Percentiles rank a stretch among this genome's conserved stretches.
These are phyloP conservation scores for Lordiphosa fenestrarum DNA, from an alignment of 2,888 invertebrate genomes.

Conservation along the genomic window DNA sequence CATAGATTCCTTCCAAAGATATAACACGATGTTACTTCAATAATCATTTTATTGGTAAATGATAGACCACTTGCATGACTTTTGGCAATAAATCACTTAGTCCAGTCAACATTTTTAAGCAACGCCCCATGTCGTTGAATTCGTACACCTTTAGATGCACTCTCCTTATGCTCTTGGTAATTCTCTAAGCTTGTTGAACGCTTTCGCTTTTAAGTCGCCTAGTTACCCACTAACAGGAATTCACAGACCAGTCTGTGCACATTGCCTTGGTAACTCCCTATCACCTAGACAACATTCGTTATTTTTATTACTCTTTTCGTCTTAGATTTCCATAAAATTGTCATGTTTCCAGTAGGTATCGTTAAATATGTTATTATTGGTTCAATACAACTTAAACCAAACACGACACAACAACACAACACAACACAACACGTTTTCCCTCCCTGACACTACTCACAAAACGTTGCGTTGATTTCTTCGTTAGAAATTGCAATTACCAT, in stretches of 20 bases:
- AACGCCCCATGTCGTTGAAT: too few species aligned
- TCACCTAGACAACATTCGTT: constrained; percentile 24
- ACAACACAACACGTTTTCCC: neutral
- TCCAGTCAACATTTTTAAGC: too few species aligned
- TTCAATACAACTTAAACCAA: constrained; percentile 9
- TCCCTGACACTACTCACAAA: neutral
- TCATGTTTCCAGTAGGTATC: constrained; percentile 33
- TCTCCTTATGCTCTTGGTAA: too few species aligned
- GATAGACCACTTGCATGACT: too few species aligned
- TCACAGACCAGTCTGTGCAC: neutral
- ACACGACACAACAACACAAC: constrained; percentile 1
- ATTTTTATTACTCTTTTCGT: constrained; percentile 5
- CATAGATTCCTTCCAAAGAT: too few species aligned
- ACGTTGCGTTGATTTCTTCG: neutral
- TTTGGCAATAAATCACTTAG: too few species aligned
- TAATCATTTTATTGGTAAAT: too few species aligned
- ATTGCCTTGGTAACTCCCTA: constrained; percentile 13
- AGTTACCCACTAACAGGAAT: neutral
- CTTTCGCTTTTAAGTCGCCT: neutral
- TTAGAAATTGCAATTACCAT: constrained; percentile 12
- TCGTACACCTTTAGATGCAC: too few species aligned
- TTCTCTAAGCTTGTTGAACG: neutral
- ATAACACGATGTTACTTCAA: too few species aligned
- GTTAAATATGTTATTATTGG: constrained; percentile 21
- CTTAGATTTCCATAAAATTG: constrained; percentile 10